Evolutionary conservation across 2,888 invertebrate genomes (phyloP), one percentile per base, ranked within the genome.

Genomic region (Autographa pulchrina): DNA sequence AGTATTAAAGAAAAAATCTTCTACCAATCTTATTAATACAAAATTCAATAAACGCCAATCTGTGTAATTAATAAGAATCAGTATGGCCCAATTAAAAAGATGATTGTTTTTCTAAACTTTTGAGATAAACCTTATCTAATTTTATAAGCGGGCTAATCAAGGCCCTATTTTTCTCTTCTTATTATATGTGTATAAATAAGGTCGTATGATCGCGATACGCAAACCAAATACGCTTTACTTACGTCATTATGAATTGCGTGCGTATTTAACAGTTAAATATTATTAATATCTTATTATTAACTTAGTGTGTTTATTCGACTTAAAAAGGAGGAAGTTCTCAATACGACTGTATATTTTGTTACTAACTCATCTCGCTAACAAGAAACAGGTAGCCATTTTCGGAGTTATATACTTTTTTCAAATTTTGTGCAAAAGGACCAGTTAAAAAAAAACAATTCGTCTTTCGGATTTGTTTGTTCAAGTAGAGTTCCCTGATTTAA

Each of bases 1-100:
- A 84, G 76, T 31, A 75, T 70, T 68, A 68, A 72, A 68, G 58
- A 70, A 72, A 78, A 70, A 61, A 67, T 68, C 52, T 38, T 11
- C 6, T 60, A 31, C 14, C 11, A 43, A 16, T 43, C 25, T 25
- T 43, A 16, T 16, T 43, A 14, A 16, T 16, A 16, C 16, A 43
- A 43, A 14, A 5, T 16, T 16, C 16, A 43, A 16, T 43, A 54
- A 41, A 63, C 0, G 38, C 14, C 63, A 61, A 76, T 80, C 65
- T 65, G 65, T n/a, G 4, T 43, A 14, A 43, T 43, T 16, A 48
- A 16, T 48, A 48, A 48, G 48, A 16, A 4, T 48, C n/a, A 48
- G 8, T 52, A 25, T 56, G 54, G 25, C 54, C 54, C 25, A 11
- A 56, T 25, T 25, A 56, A 56, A 48, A 20, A 25, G 20, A 56